A percentile compares a stretch with the other conserved stretches of the same genome.
Evolutionary conservation across 2,888 invertebrate species (phyloP).

Genomic region (Cephus pulcher): DNA sequence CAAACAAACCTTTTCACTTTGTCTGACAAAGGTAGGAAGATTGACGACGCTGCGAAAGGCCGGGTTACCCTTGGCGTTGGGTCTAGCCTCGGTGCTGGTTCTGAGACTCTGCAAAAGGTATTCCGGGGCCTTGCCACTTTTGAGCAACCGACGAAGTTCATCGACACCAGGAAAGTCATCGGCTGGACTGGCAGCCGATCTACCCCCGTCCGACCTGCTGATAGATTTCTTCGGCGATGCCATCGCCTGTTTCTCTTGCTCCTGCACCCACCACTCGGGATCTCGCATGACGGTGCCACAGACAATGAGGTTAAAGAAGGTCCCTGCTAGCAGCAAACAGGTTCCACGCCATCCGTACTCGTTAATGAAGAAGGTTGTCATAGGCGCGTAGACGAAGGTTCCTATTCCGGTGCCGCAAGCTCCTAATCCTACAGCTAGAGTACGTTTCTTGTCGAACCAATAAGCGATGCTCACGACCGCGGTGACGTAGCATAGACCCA

Average conservation of each 20-base stretch:
- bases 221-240: conserved; percentile 68
- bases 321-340: conserved; percentile 83
- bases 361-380: conserved; percentile 82
- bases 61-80: conserved; percentile 67
- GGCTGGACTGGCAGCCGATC: conserved; percentile 69
- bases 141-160: conserved; percentile 76
- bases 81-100: conserved; percentile 71
- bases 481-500: conserved; percentile 88
- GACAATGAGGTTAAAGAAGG: conserved; percentile 85
- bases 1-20: conserved; percentile 74
- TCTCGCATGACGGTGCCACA: conserved; percentile 90
- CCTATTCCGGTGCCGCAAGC: conserved; percentile 92
- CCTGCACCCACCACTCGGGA: conserved; percentile 83
- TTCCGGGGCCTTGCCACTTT: conserved; percentile 77
- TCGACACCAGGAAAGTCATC: conserved; percentile 74
- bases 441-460: conserved; percentile 91
- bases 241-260: conserved; percentile 70
- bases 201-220: conserved; percentile 69
- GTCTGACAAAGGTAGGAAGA: conserved; percentile 79
- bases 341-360: conserved; percentile 90
- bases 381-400: conserved; percentile 88
- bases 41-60: conserved; percentile 76
- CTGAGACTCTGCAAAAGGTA: conserved; percentile 74
- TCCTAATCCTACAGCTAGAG: conserved; percentile 87
- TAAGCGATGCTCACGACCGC: conserved; percentile 93